Base-by-base conservation (phyloP, 2,888 invertebrate species). In the Coecobrya sp. region DNA sequence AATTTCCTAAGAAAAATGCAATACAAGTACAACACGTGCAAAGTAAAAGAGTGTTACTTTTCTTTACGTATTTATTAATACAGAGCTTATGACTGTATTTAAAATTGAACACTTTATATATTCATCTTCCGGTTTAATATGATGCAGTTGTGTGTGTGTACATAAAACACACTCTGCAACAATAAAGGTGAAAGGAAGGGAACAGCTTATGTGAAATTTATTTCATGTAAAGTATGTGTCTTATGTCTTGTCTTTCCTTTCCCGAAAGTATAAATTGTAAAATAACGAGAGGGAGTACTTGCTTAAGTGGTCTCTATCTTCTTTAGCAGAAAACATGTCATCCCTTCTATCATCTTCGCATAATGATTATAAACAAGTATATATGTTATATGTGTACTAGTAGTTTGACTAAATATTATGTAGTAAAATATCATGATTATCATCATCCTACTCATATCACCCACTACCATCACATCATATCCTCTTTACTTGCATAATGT, bases 181-280 rank as follows among this genome's bases (percentile, higher is more conserved):
- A 70, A 70, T 70, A 70, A 76, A 76, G 76, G 76, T 42, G 76
- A 76, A 30, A 86, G 52, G 36, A 86, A 65, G 65, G 87, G 79
- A 65, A 79, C 62, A 30, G 25, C 30, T 87, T 88, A 89, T 89
- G 70, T 49, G 89, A 82, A 55, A 65, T 89, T 89, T 82, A 82
- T 82, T 88, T 76, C 22, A 76, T 49, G 49, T 42, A 25, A 76
- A 73, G 76, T 86, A 49, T 55, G n/a, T 27, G 36, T 81, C 13
- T 19, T 79, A 22, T 79, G 42, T 88, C 79, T 42, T 79, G 27
- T 68, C 42, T 45, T 42, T 11, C 68, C 59, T 59, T 59, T 59
- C 59, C 19, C 65, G 65, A 65, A 7, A 25, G 3, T 76, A 88
- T 76, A 88, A 45, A 55, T 70, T 70, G 68, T 36, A 45, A 70